Percentiles rank a stretch among this genome's conserved stretches.
Conservation (phyloP, 1,140 invertebrate genomes). For the Oncopodura yosiiana region DNA sequence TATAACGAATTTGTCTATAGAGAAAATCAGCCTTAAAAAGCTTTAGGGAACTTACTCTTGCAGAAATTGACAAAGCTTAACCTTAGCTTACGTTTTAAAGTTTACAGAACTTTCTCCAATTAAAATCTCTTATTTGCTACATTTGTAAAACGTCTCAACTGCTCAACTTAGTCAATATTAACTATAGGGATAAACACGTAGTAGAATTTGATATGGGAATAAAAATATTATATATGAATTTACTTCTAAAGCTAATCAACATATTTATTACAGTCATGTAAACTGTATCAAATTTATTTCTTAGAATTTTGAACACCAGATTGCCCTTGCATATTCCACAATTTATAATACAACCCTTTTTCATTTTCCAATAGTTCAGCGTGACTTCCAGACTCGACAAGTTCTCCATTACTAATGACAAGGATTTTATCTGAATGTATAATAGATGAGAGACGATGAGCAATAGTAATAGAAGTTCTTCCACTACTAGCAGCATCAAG, state of each 20-base stretch:
- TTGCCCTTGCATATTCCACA: constrained; percentile 32
- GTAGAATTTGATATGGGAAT: no score
- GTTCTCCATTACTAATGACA: constrained; percentile 45
- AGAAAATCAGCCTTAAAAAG: no score
- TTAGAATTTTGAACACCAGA: not conserved
- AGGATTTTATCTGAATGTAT: constrained; percentile 53
- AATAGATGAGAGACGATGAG: constrained; percentile 58
- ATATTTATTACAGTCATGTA: not conserved
- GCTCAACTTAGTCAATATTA: no score
- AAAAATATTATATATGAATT: no score
- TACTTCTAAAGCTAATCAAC: not conserved
- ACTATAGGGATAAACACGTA: no score
- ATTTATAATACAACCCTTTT: constrained; percentile 43
- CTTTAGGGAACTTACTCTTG: no score
- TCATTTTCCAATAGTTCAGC: constrained; percentile 43
- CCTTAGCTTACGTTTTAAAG: no score
- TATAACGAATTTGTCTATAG: no score
- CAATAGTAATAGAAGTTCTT: constrained; percentile 48
- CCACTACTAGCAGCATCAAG: constrained; percentile 40
- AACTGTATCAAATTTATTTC: not conserved
- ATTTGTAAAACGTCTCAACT: no score
- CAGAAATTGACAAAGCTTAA: no score
- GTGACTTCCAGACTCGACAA: constrained; percentile 46
- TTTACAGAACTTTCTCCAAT: no score
- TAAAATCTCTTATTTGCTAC: no score